These are phyloP conservation scores for Catharus bicknelli DNA, from an alignment of 2,113 vertebrate genomes.

Conservation along the genomic window DNA sequence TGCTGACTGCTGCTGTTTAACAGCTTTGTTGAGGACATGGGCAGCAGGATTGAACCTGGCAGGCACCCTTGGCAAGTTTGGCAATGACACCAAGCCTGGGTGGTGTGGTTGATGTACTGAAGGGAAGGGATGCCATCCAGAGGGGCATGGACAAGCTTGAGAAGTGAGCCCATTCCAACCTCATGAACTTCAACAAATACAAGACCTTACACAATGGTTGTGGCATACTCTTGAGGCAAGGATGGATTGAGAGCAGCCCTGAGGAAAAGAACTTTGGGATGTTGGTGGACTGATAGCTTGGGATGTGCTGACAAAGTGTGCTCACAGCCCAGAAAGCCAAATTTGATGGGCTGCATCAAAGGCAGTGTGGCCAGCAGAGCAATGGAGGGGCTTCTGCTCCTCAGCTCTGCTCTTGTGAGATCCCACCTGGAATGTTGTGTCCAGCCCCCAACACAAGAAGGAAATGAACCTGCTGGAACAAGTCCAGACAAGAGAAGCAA, in stretches of 20 bases:
- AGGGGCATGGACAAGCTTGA: neutral
- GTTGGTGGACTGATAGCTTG: neutral
- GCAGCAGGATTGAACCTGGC: neutral
- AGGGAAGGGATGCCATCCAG: neutral
- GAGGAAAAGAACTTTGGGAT: neutral
- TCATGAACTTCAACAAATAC: neutral
- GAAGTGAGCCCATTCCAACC: neutral
- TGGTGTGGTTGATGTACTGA: neutral
- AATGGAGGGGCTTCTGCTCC: neutral
- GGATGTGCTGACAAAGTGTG: too few relatives aligned
- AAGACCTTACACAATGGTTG: neutral
- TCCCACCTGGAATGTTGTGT: neutral
- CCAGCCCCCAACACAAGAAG: neutral
- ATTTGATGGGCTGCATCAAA: neutral
- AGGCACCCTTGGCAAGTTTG: neutral
- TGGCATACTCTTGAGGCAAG: too few relatives aligned
- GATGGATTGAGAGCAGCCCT: too few relatives aligned
- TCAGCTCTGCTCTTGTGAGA: neutral
- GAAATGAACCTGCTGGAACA: neutral
- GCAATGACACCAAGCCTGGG: too few relatives aligned
- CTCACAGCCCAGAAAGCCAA: neutral
- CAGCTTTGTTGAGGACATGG: neutral
- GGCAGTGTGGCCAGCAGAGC: neutral
- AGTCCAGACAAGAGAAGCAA: neutral
- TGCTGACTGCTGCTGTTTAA: neutral